phyloP scores from a whole-genome alignment of 2,113 vertebrate species.

The Melanotaenia duboulayi region DNA sequence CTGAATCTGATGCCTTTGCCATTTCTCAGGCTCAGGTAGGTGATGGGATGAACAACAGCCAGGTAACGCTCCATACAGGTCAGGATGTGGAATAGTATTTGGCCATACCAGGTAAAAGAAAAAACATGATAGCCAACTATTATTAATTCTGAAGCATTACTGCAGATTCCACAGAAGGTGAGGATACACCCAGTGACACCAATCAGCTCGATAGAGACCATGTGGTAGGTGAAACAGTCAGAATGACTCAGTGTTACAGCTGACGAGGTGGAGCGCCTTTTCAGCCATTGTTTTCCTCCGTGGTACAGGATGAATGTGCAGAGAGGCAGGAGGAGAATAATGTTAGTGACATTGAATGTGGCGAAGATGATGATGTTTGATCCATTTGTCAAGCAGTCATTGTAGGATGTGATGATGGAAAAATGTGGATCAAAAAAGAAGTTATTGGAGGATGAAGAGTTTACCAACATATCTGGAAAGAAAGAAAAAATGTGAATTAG shows the following conservation, averaged over 20 bases:
- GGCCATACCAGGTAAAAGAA: constrained; percentile 3
- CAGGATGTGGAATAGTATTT: constrained; percentile 3
- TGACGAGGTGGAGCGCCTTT: neutral
- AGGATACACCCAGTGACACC: neutral
- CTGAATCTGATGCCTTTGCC: too few relatives aligned
- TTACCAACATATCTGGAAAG: neutral
- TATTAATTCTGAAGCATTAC: fast-evolving
- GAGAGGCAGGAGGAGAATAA: constrained; percentile 24
- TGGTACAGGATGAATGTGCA: constrained; percentile 18
- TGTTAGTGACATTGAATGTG: neutral
- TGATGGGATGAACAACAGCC: too few relatives aligned
- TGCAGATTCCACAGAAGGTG: neutral
- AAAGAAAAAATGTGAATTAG: neutral
- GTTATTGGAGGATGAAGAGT: neutral
- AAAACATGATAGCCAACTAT: fast-evolving
- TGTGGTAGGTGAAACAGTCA: constrained; percentile 30
- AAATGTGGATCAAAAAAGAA: neutral
- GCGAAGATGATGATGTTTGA: neutral
- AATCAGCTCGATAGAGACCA: constrained; percentile 17
- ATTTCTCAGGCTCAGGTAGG: too few relatives aligned
- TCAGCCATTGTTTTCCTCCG: constrained; percentile 8
- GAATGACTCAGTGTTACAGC: constrained; percentile 18
- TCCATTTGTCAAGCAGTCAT: neutral
- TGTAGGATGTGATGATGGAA: too few relatives aligned
- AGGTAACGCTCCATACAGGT: too few relatives aligned